Base-by-base conservation (phyloP, 2,113 vertebrate genomes). In the Epinephelus lanceolatus region DNA sequence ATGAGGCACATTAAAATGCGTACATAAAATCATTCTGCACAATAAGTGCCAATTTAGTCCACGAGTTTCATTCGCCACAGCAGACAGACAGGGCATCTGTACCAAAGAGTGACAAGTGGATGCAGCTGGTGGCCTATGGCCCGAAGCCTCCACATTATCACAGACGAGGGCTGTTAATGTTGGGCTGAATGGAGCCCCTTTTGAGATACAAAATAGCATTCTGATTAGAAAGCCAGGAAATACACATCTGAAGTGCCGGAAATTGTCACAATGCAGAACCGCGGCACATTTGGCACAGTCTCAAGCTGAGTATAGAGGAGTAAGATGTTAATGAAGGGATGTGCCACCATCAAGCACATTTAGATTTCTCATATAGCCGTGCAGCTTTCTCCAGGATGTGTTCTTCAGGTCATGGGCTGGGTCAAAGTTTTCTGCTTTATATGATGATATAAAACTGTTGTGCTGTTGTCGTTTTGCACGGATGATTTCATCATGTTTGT, bases 141-240 rank as follows among this genome's bases (percentile, higher is more conserved):
- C 94, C 86, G 83, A 91, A 89, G 90, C 93, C 88, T 88, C 86
- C 91, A 91, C 92, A 92, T 93, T 93, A 93, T 91, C 91, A 87
- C 93, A 91, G 89, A 95, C 87, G 91, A 95, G 93, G 89, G 95
- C 88, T 93, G 94, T 88, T 93, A 93, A 92, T 92, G 89, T 74
- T 70, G 83, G 71, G 78, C 88, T 95, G 92, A 95, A 95, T 91
- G 89, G 93, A 94, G 91, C 93, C 86, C 91, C 92, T 94, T 94
- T 92, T 89, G 93, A 93, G 94, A 92, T 87, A 90, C 91, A 95
- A 94, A 96, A 96, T 95, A 95, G 91, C 89, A 93, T 93, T 93
- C 95, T 95, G 94, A 95, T 95, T 95, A 95, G 94, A 94, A 93
- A 93, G 92, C 89, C 95, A 95, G 95, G 95, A 95, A 95, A 94